These are phyloP conservation scores for Motacilla alba DNA, from an alignment of 2,113 vertebrate genomes.

Conservation along the genomic window DNA sequence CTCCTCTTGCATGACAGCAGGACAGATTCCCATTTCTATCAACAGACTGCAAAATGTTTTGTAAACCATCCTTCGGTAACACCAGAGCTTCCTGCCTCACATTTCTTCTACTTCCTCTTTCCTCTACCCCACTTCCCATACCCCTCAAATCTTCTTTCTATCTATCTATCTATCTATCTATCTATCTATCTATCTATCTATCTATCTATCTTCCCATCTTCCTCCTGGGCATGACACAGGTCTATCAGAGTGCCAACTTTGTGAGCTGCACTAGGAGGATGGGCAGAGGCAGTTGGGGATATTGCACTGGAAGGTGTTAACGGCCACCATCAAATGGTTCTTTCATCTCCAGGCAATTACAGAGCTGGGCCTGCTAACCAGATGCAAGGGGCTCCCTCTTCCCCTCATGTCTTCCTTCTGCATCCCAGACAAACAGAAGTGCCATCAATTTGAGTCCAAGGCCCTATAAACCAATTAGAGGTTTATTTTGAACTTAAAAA, in stretches of 20 bases:
- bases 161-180: too few species aligned
- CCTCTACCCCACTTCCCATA: not conserved
- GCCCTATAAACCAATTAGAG: not conserved
- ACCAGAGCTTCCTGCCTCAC: not conserved
- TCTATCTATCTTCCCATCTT: not conserved
- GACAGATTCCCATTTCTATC: not conserved
- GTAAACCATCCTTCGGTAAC: not conserved
- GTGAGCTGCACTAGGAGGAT: not conserved
- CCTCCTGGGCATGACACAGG: not conserved
- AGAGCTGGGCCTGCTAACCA: conserved; percentile 39
- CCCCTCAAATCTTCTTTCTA: not conserved
- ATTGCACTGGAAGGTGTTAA: conserved; percentile 34
- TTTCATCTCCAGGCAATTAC: conserved; percentile 48
- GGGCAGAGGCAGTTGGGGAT: not conserved
- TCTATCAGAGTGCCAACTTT: not conserved
- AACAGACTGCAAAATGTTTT: not conserved
- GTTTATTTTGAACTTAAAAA: not conserved
- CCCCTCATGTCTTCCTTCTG: not conserved
- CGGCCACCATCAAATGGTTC: not conserved
- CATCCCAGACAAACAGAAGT: conserved; percentile 13
- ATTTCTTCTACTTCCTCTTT: not conserved
- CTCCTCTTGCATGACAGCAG: not conserved
- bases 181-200: too few species aligned
- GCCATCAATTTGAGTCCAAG: not conserved
- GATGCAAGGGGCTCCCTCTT: conserved; percentile 43